These are phyloP conservation scores for Drosophila sucinea DNA, from an alignment of 1,140 invertebrate genomes.

Conservation along the genomic window DNA sequence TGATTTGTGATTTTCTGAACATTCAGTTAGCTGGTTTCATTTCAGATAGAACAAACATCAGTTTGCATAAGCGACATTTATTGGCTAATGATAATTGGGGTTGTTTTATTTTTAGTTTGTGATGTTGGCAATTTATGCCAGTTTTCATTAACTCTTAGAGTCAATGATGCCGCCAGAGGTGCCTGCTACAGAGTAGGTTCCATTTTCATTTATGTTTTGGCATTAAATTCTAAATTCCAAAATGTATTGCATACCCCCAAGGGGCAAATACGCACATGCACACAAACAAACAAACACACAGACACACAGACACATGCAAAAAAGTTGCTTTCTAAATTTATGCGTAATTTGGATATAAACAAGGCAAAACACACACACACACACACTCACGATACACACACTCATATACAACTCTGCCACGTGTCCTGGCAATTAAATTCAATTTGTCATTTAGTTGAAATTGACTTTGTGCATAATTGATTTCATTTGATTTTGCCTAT, in stretches of 20 bases:
- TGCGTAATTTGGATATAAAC: slow-evolving; percentile 26
- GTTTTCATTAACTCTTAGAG: slow-evolving; percentile 10
- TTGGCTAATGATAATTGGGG: neutral
- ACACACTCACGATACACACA: neutral
- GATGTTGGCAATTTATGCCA: slow-evolving; percentile 5
- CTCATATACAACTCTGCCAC: slow-evolving; percentile 30
- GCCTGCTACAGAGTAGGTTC: neutral
- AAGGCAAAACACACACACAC: slow-evolving; percentile 24
- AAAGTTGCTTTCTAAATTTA: slow-evolving; percentile 23
- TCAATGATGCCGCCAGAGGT: slow-evolving; percentile 4
- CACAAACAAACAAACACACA: neutral
- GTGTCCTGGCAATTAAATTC: slow-evolving; percentile 66
- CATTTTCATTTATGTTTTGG: slow-evolving; percentile 6
- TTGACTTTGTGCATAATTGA: slow-evolving; percentile 72
- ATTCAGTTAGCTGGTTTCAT: neutral
- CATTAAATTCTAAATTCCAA: slow-evolving; percentile 9
- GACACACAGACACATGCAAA: neutral
- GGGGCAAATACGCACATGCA: neutral
- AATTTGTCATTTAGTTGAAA: slow-evolving; percentile 65
- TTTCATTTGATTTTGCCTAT: slow-evolving; percentile 62
- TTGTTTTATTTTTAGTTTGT: neutral
- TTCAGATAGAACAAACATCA: neutral
- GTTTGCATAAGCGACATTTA: slow-evolving; percentile 3
- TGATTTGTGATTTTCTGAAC: neutral
- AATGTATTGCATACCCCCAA: slow-evolving; percentile 33